Base-by-base conservation (phyloP, 2,888 invertebrate genomes). In the Choristoneura rosaceana region DNA sequence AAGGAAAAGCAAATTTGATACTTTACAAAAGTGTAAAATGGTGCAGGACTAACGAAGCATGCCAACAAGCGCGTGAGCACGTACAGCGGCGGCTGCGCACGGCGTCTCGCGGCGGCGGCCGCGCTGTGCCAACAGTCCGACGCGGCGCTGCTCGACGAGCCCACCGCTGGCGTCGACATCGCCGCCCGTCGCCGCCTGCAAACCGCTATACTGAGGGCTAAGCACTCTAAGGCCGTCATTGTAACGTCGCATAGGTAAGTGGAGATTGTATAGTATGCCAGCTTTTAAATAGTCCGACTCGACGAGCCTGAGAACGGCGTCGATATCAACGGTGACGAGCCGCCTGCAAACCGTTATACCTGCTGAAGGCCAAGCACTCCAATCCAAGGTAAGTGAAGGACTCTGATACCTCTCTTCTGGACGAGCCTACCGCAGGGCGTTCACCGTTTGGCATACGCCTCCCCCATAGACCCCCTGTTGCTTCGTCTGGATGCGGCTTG, bases 21-120 rank as follows among this genome's bases (percentile, higher is more conserved):
- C 38, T 0, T 25, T 25, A 25, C 38, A 38, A 38, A 38, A 38
- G 38, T 38, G 4, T 7, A 3, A 3, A 52, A 17, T 52, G 52
- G 12, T 25, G 55, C 25, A 80, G 82, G 80, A 1, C 78, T 85
- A 41, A 75, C 79, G 70, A 66, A 74, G 69, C 79, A 81, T 76
- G 74, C 75, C 5, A 4, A 45, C 12, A 76, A 75, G 12, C 55
- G 70, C 9, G 78, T 79, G 74, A 79, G 81, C 2, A 77, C 85
- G 70, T 96, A 95, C 83, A 96, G 96, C 77, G 97, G 97, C 5
- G 97, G 97, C 1, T 95, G 97, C 80, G 96, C 97, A 41, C 94
- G 97, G 77, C 95, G 97, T 73, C 78, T 85, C 71, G 77, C 78
- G 41, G 76, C 81, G 34, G 82, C 80, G 15, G 80, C 76, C 50